Evolutionary conservation across 2,888 invertebrate species (phyloP), one percentile per base, ranked within the genome.

Genomic region (Herminia tarsipennalis): DNA sequence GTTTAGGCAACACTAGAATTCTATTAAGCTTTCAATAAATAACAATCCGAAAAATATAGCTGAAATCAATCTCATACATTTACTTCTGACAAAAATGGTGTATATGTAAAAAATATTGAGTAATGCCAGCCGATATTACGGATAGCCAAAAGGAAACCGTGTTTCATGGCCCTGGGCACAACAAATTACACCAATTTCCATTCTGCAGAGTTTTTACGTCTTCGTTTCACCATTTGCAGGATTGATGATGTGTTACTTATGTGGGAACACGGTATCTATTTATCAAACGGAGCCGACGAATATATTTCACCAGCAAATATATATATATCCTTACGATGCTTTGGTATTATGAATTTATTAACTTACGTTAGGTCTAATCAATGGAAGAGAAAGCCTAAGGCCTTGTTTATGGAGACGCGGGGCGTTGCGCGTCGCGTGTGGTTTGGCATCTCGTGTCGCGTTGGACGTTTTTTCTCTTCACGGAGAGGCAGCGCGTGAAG

Each of bases 101-200:
- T 35, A 17, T 34, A 53, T 53, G 50, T 29, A 68, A 59, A 54
- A 56, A 57, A 60, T 65, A 61, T 59, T 46, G 55, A 53, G 47
- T 41, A 54, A 54, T 48, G 44, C 37, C 32, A 53, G 38, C 46
- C 70, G 49, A 72, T 78, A 76, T 77, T 61, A 69, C 66, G 58
- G 60, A 73, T 73, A 66, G 56, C 58, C 66, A 47, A 51, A 61
- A 76, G 80, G 81, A 83, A 79, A 79, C 76, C 76, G 67, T 65
- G 73, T 70, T 80, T 70, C 54, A 74, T 66, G 74, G 73, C 65
- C 63, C 49, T 67, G 70, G 51, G 60, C 70, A 68, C 74, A 78
- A 83, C 79, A 80, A 82, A 83, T 81, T 77, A 79, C 72, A 59
- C 59, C 70, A 65, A 78, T 81, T 80, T 74, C 73, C 72, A 76